Evolutionary conservation across 2,113 vertebrate species (phyloP).

Genomic region (Lamprologus lemairii): DNA sequence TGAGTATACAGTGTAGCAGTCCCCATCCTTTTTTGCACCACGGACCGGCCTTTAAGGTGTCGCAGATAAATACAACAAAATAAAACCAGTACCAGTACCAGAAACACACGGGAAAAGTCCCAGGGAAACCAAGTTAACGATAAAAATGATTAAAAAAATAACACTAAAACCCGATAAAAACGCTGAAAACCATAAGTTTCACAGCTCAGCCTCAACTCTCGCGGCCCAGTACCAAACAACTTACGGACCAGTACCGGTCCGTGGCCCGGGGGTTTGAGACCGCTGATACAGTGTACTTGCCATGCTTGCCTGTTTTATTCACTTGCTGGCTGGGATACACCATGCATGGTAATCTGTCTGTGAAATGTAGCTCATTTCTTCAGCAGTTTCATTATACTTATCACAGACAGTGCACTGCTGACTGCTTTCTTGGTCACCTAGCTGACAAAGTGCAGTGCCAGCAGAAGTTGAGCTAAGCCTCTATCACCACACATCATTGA

Average conservation of each 20-base stretch:
- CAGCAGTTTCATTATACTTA: constrained; percentile 37
- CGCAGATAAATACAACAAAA: not conserved
- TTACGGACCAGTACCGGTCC: not conserved
- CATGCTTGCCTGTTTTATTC: not conserved
- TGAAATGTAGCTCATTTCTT: constrained; percentile 27
- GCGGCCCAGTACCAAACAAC: not conserved
- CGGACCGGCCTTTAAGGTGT: not conserved
- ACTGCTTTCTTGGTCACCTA: constrained; percentile 30
- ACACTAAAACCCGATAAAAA: not conserved
- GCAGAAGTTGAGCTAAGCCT: constrained; percentile 35
- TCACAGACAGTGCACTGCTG: constrained; percentile 13
- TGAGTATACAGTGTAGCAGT: not conserved
- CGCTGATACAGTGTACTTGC: not conserved
- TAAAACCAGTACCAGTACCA: not conserved
- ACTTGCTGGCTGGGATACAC: not conserved
- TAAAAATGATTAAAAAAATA: not conserved
- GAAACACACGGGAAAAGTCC: not conserved
- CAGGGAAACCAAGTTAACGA: not conserved
- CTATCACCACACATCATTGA: constrained; percentile 46
- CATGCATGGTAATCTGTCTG: not conserved
- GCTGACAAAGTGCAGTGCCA: constrained; percentile 34
- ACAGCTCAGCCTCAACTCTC: not conserved
- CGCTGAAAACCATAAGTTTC: not conserved
- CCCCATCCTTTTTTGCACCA: not conserved
- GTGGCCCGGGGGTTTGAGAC: not conserved